phyloP scores from a whole-genome alignment of 2,797 vertebrate genomes.

The Dicrostonyx torquatus region DNA sequence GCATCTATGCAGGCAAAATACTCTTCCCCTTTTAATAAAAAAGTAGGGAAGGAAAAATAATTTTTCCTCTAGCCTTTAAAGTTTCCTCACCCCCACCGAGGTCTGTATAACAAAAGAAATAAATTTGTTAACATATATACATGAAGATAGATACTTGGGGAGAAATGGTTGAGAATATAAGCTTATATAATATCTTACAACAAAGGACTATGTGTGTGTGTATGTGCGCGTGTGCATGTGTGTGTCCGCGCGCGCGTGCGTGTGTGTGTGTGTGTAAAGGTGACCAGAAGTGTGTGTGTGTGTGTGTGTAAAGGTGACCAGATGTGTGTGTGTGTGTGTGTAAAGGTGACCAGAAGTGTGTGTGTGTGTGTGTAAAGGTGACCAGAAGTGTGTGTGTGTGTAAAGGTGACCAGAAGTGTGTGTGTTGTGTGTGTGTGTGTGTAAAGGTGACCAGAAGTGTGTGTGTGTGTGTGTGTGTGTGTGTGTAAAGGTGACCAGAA shows the following conservation, averaged over 20 bases:
- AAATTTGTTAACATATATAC: background rate
- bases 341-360: background rate
- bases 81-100: background rate
- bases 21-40: background rate
- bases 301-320: background rate
- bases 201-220: background rate
- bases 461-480: background rate
- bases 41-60: background rate
- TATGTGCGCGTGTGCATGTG: background rate
- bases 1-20: background rate
- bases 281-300: background rate
- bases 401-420: background rate
- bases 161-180: background rate
- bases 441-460: too few species aligned
- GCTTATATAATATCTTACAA: background rate
- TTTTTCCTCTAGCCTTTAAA: background rate
- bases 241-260: too few species aligned
- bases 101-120: background rate
- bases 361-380: background rate
- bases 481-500: too few species aligned
- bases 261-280: background rate
- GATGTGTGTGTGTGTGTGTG: background rate
- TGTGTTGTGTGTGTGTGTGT: too few species aligned
- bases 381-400: background rate
- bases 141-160: background rate